Evolutionary conservation across 2,888 invertebrate species (phyloP).

Genomic region (Octonoba sinensis): DNA sequence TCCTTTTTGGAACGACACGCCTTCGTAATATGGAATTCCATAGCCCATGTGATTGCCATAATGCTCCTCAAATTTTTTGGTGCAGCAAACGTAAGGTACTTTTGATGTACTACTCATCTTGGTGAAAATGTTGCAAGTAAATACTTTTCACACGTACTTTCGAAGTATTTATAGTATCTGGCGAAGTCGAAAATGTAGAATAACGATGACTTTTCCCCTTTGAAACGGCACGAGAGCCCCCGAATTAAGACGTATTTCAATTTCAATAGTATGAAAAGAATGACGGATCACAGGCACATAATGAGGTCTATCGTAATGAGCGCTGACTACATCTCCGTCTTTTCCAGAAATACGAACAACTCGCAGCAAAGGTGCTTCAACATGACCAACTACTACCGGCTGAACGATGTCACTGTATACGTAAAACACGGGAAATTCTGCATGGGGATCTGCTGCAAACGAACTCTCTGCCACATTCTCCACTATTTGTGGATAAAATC

Average conservation of each 20-base stretch:
- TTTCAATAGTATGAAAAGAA: conserved; percentile 19
- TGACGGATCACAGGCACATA: conserved; percentile 19
- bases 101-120: no score
- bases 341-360: conserved; percentile 8
- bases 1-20: conserved; percentile 5
- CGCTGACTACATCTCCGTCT: conserved; percentile 11
- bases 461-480: no score
- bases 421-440: not conserved
- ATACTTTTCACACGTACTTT: conserved; percentile 12
- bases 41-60: conserved; percentile 11
- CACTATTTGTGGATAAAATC: no score
- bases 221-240: conserved; percentile 24
- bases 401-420: not conserved
- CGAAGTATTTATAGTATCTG: conserved; percentile 8
- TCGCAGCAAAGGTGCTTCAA: not conserved
- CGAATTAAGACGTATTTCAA: not conserved
- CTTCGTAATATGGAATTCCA: conserved; percentile 13
- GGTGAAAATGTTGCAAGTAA: conserved; percentile 1
- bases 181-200: conserved; percentile 14
- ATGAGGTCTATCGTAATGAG: conserved; percentile 11
- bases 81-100: conserved; percentile 13
- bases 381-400: not conserved
- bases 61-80: conserved; percentile 19
- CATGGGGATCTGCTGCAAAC: not conserved
- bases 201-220: conserved; percentile 21